These are phyloP conservation scores for Tenthredo notha DNA, from an alignment of 2,888 invertebrate genomes.

Conservation along the genomic window DNA sequence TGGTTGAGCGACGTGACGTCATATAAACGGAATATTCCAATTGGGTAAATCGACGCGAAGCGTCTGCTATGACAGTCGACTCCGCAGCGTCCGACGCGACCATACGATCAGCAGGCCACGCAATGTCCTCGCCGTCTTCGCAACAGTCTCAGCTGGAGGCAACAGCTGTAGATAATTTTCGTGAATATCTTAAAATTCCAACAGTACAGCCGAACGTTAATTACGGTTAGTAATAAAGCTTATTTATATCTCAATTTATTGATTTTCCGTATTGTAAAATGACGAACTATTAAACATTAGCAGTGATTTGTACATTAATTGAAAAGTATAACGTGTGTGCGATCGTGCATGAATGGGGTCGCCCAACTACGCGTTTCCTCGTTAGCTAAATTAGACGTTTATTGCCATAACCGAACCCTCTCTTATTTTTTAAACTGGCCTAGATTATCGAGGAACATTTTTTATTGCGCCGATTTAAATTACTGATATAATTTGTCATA, in stretches of 20 bases:
- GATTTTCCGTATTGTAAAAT: neutral
- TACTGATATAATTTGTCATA: neutral
- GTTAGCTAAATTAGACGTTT: slow-evolving; percentile 60
- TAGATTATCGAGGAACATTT: neutral
- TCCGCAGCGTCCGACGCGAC: slow-evolving; percentile 61
- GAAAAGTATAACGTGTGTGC: slow-evolving; percentile 15
- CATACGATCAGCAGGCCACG: slow-evolving; percentile 60
- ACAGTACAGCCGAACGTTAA: slow-evolving; percentile 93
- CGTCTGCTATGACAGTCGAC: slow-evolving; percentile 69
- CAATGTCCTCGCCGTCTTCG: slow-evolving; percentile 63
- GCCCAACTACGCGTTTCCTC: slow-evolving; percentile 67
- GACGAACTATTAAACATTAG: neutral
- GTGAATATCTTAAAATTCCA: slow-evolving; percentile 91
- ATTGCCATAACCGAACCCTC: slow-evolving; percentile 14
- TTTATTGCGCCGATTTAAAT: neutral
- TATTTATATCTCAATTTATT: neutral
- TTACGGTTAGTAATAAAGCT: slow-evolving; percentile 84
- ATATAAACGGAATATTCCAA: slow-evolving; percentile 62
- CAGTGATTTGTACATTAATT: neutral
- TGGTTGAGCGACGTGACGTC: slow-evolving; percentile 61
- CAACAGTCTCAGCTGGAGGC: slow-evolving; percentile 72
- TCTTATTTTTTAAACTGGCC: neutral
- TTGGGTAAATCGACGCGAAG: slow-evolving; percentile 64
- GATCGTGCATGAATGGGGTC: slow-evolving; percentile 62
- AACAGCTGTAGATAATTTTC: slow-evolving; percentile 87